phyloP scores from a whole-genome alignment of 2,888 invertebrate species.

The Plagiodera versicolora region DNA sequence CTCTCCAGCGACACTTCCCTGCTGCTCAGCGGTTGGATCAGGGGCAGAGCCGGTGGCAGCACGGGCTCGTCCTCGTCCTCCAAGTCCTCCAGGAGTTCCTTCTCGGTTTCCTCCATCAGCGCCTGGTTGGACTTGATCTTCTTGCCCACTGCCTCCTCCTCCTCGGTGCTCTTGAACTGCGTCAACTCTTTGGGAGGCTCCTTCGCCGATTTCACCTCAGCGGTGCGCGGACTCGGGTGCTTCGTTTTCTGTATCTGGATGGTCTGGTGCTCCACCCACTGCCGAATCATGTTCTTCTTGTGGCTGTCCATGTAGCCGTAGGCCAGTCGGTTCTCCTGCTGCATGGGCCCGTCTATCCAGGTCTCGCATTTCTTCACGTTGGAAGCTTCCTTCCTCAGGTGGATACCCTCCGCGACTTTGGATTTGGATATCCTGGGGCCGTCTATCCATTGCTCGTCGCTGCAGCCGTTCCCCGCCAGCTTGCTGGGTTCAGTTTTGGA shows the following conservation, averaged over 20 bases:
- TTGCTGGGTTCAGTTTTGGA: conserved; percentile 56
- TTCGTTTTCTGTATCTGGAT: conserved; percentile 73
- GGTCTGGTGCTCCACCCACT: conserved; percentile 92
- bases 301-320: conserved; percentile 92
- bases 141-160: conserved; percentile 43
- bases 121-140: neutral
- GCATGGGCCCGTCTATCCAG: conserved; percentile 95
- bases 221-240: conserved; percentile 41
- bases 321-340: conserved; percentile 60
- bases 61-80: conserved; percentile 79
- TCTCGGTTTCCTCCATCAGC: conserved; percentile 34
- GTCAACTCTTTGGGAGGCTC: conserved; percentile 62
- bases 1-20: conserved; percentile 83
- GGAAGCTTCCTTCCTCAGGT: conserved; percentile 75
- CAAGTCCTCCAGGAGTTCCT: conserved; percentile 56
- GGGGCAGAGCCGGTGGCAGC: conserved; percentile 77
- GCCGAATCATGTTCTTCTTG: conserved; percentile 89
- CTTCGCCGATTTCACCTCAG: conserved; percentile 30
- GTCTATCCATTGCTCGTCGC: conserved; percentile 96
- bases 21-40: conserved; percentile 77
- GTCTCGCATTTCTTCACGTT: conserved; percentile 83
- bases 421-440: conserved; percentile 88
- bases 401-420: conserved; percentile 72
- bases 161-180: conserved; percentile 64
- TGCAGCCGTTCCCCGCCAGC: conserved; percentile 59